phyloP scores from a whole-genome alignment of 1,140 invertebrate genomes.

The Rhagoletis pomonella region DNA sequence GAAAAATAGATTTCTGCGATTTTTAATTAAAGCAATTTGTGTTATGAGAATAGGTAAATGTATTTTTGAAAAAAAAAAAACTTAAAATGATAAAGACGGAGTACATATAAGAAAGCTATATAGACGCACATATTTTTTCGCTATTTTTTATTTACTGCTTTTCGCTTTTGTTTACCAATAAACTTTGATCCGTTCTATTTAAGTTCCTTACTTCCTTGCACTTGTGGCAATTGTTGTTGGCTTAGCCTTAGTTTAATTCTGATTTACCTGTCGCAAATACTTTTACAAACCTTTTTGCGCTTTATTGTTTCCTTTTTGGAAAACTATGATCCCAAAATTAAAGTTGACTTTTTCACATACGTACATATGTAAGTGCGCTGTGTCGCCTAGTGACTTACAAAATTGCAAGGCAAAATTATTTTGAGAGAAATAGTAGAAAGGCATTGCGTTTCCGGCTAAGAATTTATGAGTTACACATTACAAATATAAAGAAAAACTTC shows the following conservation, averaged over 20 bases:
- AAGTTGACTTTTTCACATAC: not conserved
- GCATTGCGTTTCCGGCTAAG: too few relatives aligned
- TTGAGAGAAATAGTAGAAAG: not conserved
- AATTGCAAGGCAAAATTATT: not conserved
- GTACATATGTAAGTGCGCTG: not conserved
- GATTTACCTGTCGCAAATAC: conserved; percentile 57
- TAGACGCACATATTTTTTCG: not conserved
- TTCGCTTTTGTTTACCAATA: not conserved
- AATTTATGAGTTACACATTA: too few relatives aligned
- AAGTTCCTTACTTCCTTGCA: not conserved
- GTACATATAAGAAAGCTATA: conserved; percentile 7
- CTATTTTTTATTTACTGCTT: not conserved
- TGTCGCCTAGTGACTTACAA: not conserved
- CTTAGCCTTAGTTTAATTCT: conserved; percentile 11
- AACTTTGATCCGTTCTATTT: not conserved
- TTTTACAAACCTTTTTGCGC: conserved; percentile 67
- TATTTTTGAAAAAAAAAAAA: not conserved
- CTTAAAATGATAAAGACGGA: not conserved
- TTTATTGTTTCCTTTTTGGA: conserved; percentile 55
- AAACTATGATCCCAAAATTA: conserved; percentile 43
- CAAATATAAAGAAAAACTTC: too few relatives aligned
- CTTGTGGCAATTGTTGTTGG: not conserved
- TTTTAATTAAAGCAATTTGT: not conserved
- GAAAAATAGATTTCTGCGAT: not conserved
- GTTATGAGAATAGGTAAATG: not conserved